Evolutionary conservation across 2,888 invertebrate genomes (phyloP), one percentile per base, ranked within the genome.

Genomic region (Dynastes maya): DNA sequence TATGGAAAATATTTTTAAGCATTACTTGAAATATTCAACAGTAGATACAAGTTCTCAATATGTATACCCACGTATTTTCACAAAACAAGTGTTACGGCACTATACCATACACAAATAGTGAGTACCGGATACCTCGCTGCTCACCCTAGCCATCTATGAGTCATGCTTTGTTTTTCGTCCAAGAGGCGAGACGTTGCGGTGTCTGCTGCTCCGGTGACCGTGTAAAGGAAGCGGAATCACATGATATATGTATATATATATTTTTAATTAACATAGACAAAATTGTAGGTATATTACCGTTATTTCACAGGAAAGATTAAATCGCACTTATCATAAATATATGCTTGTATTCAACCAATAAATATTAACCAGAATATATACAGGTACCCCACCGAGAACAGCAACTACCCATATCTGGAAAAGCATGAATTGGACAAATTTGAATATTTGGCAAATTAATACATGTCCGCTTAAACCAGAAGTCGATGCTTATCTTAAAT

Each of bases 121-220:
- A 58, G 58, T 40, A 58, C 72, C 72, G 58, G 58, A 72, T 58
- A 58, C 58, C 16, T 72, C 72, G 58, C 55, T 72, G 61, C 40
- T 72, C 58, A 72, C 72, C 72, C 72, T 22, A 58, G 55, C 32
- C 32, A 37, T 11, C 40, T 53, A 29, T 72, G 71, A 72, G 72
- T 72, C 72, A 72, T 16, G 37, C 72, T 58, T 72, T 71, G 58
- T 71, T 71, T 71, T 55, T 55, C n/a, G 37, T 22, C 72, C 72
- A 22, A 22, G 58, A 72, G 40, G 58, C 72, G 72, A 55, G 72
- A 72, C 72, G 72, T 72, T 72, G 40, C 58, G 72, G 58, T 58
- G 55, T 72, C 32, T 53, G 45, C 3, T 58, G 40, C 40, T 58
- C 72, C 40, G 40, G 72, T 58, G 51, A 72, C 72, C 58, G 58